Conservation (phyloP, 35 echinoderm and acorn worm genomes). For the Anneissia japonica region DNA sequence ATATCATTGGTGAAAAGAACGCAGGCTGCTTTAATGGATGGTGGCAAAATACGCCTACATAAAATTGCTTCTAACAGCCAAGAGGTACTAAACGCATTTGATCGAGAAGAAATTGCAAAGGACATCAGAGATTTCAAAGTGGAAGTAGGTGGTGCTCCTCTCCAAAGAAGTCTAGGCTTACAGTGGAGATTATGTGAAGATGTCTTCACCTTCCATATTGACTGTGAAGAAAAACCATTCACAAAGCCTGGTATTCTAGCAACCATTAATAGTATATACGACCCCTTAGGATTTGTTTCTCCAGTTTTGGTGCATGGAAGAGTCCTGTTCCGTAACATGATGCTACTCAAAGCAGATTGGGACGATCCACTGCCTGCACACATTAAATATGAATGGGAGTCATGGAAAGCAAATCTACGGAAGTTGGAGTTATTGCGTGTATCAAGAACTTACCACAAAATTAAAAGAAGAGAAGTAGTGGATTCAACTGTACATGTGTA, state of each 20-base stretch:
- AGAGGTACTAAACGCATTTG: too few species aligned
- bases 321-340: background rate
- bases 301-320: background rate
- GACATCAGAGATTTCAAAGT: too few species aligned
- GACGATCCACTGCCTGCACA: background rate
- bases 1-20: slow-evolving; percentile 1
- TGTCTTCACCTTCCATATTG: too few species aligned
- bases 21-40: too few species aligned
- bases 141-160: too few species aligned
- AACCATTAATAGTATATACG: background rate
- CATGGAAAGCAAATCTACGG: slow-evolving; percentile 13
- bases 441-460: slow-evolving; percentile 5
- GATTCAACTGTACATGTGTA: slow-evolving; percentile 34
- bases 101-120: too few species aligned
- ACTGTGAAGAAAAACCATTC: too few species aligned
- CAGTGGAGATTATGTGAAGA: too few species aligned
- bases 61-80: too few species aligned
- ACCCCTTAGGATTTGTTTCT: background rate
- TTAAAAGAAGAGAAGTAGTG: slow-evolving; percentile 2
- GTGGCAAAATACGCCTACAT: too few species aligned
- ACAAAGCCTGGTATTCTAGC: background rate
- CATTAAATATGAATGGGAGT: background rate
- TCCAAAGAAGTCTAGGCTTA: too few species aligned
- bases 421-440: background rate
- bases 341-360: background rate